A percentile compares a stretch with the other conserved stretches of the same genome.
These are phyloP conservation scores for Scleropages formosus DNA, from an alignment of 2,797 vertebrate genomes.

Conservation along the genomic window DNA sequence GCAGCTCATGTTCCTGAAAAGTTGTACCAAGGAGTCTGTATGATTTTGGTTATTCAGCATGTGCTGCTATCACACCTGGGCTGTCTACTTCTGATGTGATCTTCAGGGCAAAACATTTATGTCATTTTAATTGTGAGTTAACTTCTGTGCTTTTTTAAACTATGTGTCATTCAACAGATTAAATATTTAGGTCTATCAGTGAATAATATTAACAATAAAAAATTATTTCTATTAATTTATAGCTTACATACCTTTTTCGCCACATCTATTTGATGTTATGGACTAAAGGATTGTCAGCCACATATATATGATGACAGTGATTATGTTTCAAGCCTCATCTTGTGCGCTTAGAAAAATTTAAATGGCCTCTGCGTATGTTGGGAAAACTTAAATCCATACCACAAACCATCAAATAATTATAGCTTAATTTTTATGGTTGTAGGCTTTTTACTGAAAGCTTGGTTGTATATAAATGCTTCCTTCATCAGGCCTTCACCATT, in stretches of 20 bases:
- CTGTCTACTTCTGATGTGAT: not conserved
- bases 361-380: slow-evolving; percentile 26
- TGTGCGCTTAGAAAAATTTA: slow-evolving; percentile 35
- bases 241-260: not conserved
- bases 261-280: not conserved
- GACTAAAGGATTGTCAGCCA: not conserved
- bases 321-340: slow-evolving; percentile 30
- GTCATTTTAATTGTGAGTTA: not conserved
- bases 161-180: not conserved
- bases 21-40: not conserved
- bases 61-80: not conserved
- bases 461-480: not conserved
- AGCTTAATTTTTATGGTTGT: slow-evolving; percentile 32
- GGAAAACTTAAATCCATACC: slow-evolving; percentile 28
- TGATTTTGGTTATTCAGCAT: not conserved
- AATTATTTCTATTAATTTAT: slow-evolving; percentile 2
- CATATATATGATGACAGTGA: slow-evolving; percentile 31
- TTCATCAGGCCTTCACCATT: not conserved
- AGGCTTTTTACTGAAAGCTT: slow-evolving; percentile 2
- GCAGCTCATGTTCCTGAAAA: not conserved
- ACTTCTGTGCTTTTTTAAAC: not conserved
- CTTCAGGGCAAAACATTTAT: no score
- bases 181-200: no score
- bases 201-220: not conserved
- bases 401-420: slow-evolving; percentile 37